Base-by-base conservation (phyloP, 2,797 vertebrate genomes). In the Phrynocephalus vlangalii region DNA sequence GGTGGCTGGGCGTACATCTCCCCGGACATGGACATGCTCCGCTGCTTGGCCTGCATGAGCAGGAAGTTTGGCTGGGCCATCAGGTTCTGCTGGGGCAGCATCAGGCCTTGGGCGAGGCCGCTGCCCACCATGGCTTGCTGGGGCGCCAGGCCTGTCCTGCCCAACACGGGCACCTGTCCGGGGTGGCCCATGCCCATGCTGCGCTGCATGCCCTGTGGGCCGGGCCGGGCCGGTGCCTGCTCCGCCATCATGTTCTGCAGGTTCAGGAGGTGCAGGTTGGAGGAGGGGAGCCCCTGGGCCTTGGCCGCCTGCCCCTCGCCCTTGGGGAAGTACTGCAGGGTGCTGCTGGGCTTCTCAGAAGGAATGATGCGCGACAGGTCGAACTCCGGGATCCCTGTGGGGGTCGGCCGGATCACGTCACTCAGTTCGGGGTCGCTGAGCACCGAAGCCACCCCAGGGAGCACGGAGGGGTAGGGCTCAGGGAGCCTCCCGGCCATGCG, bases 321-420 rank as follows among this genome's bases (percentile, higher is more conserved):
- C 95, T 99, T 99, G 85, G 99, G 99, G 94, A 99, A 99, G 96
- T 99, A 99, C 96, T 99, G 98, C 91, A 99, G 97, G 75, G 99
- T 99, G 97, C 98, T 99, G 95, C 99, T 99, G 82, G 99, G 99
- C 94, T 99, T 99, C 96, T 99, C 99, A 0, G 99, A 98, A 0
- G 99, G 99, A 97, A 99, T 99, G 97, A 99, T 99, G 91, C 98
- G 97, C 44, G 99, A 99, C 52, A 99, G 97, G 95, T 99, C 99
- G 77, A 99, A 99, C 95, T 99, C 98, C 0, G 99, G 99, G 95
- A 99, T 99, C 28, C 99, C 99, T 0, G 98, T 98, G 83, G 98
- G 98, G 2, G 97, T 97, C 88, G 98, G 97, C 76, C 99, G 97
- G 92, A 99, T 99, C 87, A 99, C 98, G 81, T 99, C 99, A 1